Conservation (phyloP, 2,113 vertebrate species). For the Opisthocomus hoazin region DNA sequence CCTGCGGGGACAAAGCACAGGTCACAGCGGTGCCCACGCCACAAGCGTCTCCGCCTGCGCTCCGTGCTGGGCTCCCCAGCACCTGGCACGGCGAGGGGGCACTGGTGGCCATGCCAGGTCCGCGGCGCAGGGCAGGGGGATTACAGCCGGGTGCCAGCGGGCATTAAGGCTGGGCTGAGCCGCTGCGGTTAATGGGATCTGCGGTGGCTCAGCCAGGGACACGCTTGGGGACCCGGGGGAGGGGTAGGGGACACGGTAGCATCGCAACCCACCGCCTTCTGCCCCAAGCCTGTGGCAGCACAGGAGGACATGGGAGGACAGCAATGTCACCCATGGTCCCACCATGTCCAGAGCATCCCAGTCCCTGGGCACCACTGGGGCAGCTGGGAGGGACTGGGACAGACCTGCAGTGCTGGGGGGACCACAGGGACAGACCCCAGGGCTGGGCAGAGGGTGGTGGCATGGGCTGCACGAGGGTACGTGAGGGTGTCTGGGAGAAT, state of each 20-base stretch:
- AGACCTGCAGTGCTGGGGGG: neutral
- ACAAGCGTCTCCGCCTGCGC: too few species aligned
- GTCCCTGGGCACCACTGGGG: neutral
- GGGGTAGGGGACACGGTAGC: neutral
- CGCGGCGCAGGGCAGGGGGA: neutral
- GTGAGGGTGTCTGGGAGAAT: neutral
- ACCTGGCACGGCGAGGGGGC: fast-evolving
- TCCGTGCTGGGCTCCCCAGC: fast-evolving
- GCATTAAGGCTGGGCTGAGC: constrained; percentile 34
- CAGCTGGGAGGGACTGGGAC: neutral
- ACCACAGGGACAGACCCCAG: neutral
- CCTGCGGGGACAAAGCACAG: constrained; percentile 61
- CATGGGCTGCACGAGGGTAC: neutral
- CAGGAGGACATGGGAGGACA: neutral
- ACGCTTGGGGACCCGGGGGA: neutral
- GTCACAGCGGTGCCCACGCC: fast-evolving
- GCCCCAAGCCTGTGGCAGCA: neutral
- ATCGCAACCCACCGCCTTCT: fast-evolving
- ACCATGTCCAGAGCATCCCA: neutral
- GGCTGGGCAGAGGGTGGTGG: neutral
- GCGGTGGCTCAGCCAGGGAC: neutral
- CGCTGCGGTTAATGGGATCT: neutral
- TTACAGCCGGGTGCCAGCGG: neutral
- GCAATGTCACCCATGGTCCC: neutral
- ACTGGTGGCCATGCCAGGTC: neutral